Evolutionary conservation across 64 coral and sea anemone genomes (phyloP).

Genomic region (Anthopleura sola): DNA sequence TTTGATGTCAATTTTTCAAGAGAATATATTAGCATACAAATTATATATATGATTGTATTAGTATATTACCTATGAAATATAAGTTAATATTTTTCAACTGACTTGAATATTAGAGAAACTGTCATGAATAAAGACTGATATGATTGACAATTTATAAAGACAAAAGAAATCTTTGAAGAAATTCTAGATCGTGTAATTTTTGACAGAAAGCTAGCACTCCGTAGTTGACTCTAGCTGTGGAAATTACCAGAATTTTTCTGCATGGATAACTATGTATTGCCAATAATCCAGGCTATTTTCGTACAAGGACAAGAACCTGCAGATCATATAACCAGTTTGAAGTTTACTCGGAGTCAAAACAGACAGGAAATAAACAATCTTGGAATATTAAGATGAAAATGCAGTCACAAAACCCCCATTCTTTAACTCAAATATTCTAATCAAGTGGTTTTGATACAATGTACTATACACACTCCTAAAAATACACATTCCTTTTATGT

Average conservation of each 20-base stretch:
- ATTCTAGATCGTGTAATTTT: background rate
- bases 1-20: too few species aligned
- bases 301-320: background rate
- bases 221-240: background rate
- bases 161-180: background rate
- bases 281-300: background rate
- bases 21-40: too few species aligned
- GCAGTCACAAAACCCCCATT: background rate
- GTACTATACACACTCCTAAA: background rate
- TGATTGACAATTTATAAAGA: background rate
- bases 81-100: too few species aligned
- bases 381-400: background rate
- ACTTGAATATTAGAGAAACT: background rate
- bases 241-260: background rate
- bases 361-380: background rate
- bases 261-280: background rate
- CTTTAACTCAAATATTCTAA: background rate
- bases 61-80: too few species aligned
- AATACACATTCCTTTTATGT: background rate
- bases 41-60: too few species aligned
- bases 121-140: background rate
- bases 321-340: slow-evolving; percentile 3
- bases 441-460: background rate
- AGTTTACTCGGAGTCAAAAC: background rate
- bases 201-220: background rate